Percentiles rank a stretch among this genome's conserved stretches.
Evolutionary conservation across 2,888 invertebrate species (phyloP).

Genomic region (Exephanes ischioxanthus): DNA sequence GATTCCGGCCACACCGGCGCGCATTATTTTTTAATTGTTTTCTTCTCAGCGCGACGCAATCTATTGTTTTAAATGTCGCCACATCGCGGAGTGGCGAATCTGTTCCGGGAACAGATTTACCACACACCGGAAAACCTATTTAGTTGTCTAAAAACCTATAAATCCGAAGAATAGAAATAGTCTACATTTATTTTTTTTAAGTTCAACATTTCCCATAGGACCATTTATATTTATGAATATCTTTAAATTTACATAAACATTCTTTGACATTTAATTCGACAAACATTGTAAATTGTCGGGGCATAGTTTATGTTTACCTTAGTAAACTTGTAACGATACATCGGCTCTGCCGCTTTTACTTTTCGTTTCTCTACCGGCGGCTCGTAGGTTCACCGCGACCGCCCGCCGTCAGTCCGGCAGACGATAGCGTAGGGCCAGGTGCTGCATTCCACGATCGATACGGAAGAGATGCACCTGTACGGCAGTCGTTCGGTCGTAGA

Average conservation of each 20-base stretch:
- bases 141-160: neutral
- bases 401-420: neutral
- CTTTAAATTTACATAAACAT: too few species aligned
- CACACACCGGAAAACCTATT: neutral
- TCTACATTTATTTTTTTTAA: neutral
- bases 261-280: too few species aligned
- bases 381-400: too few species aligned
- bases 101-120: neutral
- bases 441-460: conserved; percentile 29
- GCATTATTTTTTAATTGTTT: neutral
- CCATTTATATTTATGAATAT: neutral
- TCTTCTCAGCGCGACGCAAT: neutral
- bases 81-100: neutral
- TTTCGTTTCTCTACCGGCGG: too few species aligned
- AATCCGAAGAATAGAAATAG: neutral
- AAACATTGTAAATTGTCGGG: too few species aligned
- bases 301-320: too few species aligned
- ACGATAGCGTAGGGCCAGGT: conserved; percentile 3
- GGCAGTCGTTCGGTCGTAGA: neutral
- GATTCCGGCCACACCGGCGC: neutral
- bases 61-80: neutral
- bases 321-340: too few species aligned
- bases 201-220: neutral
- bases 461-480: conserved; percentile 18
- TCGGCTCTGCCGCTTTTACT: too few species aligned